Evolutionary conservation across 2,113 vertebrate genomes (phyloP).

Genomic region (Promerops cafer): DNA sequence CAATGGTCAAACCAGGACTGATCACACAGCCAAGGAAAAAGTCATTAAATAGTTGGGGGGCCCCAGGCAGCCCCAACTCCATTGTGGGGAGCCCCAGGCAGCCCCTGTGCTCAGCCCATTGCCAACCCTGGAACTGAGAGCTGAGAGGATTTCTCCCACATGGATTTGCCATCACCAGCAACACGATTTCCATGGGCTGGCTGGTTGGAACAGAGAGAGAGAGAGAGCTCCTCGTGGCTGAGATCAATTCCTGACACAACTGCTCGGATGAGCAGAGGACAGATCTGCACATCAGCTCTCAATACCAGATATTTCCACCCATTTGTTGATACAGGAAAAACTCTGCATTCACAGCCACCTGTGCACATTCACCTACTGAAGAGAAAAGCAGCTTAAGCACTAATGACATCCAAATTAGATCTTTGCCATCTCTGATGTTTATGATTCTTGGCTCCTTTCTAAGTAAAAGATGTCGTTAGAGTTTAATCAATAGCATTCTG

Average conservation of each 20-base stretch:
- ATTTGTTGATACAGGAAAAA: not conserved
- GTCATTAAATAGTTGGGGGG: accelerated
- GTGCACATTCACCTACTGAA: not conserved
- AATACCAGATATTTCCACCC: not conserved
- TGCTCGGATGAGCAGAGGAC: not conserved
- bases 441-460: not conserved
- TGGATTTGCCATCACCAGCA: not conserved
- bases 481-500: slow-evolving; percentile 48
- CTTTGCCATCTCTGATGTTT: not conserved
- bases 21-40: accelerated
- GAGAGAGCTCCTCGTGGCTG: not conserved
- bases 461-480: not conserved
- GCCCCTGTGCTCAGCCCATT: accelerated
- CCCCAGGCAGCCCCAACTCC: no score
- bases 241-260: not conserved
- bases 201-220: not conserved
- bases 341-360: not conserved
- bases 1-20: accelerated
- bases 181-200: accelerated
- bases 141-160: not conserved
- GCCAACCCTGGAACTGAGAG: accelerated
- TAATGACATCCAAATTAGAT: slow-evolving; percentile 18
- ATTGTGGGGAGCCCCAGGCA: no score
- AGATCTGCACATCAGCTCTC: not conserved
- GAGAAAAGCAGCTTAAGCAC: not conserved